Percentiles rank a stretch among this genome's conserved stretches.
phyloP scores from a whole-genome alignment of 1,140 invertebrate genomes.

The Lamellibrachia luymesi region DNA sequence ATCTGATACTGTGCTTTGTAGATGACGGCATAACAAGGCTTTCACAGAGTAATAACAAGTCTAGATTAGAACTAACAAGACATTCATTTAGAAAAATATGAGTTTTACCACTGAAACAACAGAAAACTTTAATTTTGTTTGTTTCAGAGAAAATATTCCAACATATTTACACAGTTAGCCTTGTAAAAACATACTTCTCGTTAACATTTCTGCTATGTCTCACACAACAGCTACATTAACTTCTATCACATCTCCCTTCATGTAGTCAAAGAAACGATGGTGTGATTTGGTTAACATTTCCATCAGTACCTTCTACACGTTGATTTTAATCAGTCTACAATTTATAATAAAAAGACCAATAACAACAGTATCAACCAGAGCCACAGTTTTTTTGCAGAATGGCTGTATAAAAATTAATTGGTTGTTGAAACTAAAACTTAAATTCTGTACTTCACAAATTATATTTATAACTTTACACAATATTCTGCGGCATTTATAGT shows the following conservation, averaged over 20 bases:
- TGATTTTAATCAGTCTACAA: not conserved
- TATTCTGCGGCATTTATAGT: no score
- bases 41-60: no score
- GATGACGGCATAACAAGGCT: no score
- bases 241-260: not conserved
- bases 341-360: not conserved
- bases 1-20: no score
- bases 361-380: not conserved
- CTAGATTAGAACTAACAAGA: no score
- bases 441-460: no score
- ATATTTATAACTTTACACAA: no score
- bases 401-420: no score
- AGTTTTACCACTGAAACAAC: not conserved
- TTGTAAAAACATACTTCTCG: not conserved
- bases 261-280: not conserved
- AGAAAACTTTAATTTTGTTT: not conserved
- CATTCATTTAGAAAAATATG: no score
- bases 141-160: not conserved
- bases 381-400: not conserved
- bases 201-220: not conserved
- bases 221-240: not conserved
- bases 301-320: not conserved
- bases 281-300: not conserved
- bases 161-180: not conserved
- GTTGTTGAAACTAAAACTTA: no score